Conservation (phyloP, 2,797 vertebrate species). For the Chiroxiphia lanceolata region DNA sequence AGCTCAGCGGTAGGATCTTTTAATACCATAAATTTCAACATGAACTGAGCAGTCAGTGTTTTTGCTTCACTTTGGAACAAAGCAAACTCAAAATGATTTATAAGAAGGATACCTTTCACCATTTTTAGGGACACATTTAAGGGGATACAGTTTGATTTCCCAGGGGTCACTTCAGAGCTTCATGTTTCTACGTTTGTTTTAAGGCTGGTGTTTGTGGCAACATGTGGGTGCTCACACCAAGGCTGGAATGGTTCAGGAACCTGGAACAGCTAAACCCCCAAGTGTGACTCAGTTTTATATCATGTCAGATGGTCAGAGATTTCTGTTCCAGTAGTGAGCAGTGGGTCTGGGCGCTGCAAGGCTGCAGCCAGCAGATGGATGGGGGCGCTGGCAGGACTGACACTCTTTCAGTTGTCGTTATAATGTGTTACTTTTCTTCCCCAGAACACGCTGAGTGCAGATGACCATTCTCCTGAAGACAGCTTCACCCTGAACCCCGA, state of each 20-base stretch:
- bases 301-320: not conserved
- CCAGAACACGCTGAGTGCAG: conserved; percentile 82
- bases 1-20: not conserved
- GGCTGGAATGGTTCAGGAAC: not conserved
- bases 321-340: not conserved
- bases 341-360: not conserved
- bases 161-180: not conserved
- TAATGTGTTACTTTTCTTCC: not conserved
- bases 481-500: conserved; percentile 72
- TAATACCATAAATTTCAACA: conserved; percentile 1
- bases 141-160: not conserved
- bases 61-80: not conserved
- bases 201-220: not conserved
- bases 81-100: not conserved
- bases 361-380: not conserved
- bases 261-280: not conserved
- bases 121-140: not conserved
- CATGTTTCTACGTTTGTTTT: not conserved
- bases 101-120: not conserved
- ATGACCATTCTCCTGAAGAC: conserved; percentile 67
- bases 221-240: not conserved
- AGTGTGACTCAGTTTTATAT: not conserved
- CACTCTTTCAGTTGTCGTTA: not conserved
- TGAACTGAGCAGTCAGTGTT: not conserved
- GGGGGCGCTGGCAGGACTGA: not conserved